Evolutionary conservation across 2,113 vertebrate genomes (phyloP).

Genomic region (Aix galericulata): DNA sequence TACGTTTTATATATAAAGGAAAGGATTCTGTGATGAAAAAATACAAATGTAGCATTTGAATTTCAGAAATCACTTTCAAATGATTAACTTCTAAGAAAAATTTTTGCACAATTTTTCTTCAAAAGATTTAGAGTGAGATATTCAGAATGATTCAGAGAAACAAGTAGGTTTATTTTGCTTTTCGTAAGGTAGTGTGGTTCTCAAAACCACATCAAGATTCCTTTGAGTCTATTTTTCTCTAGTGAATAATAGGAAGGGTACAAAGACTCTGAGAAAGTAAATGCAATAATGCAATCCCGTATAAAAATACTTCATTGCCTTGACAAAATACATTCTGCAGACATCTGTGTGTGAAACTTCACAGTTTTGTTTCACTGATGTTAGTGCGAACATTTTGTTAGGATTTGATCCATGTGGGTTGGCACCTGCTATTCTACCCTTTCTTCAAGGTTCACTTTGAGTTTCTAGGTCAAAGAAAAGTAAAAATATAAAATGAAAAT

Average conservation of each 20-base stretch:
- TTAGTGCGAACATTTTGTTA: constrained; percentile 2
- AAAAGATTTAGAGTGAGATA: neutral
- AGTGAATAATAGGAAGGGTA: neutral
- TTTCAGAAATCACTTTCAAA: neutral
- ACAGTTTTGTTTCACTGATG: neutral
- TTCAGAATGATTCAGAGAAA: neutral
- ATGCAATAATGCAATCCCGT: neutral
- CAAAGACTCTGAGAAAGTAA: neutral
- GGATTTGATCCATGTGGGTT: neutral
- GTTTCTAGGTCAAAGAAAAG: neutral
- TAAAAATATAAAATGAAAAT: neutral
- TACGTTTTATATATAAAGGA: neutral
- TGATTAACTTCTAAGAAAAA: neutral
- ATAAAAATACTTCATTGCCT: neutral
- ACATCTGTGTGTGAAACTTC: neutral
- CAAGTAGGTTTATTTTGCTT: neutral
- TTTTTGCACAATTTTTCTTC: neutral
- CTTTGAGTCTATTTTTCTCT: neutral
- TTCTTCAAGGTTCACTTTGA: neutral
- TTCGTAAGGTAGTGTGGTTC: neutral
- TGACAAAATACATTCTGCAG: neutral
- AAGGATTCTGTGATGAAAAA: neutral
- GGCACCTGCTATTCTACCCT: neutral
- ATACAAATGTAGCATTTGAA: neutral
- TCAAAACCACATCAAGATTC: neutral